Conservation (phyloP, 2,888 invertebrate species). For the Ernsta delagoae region DNA sequence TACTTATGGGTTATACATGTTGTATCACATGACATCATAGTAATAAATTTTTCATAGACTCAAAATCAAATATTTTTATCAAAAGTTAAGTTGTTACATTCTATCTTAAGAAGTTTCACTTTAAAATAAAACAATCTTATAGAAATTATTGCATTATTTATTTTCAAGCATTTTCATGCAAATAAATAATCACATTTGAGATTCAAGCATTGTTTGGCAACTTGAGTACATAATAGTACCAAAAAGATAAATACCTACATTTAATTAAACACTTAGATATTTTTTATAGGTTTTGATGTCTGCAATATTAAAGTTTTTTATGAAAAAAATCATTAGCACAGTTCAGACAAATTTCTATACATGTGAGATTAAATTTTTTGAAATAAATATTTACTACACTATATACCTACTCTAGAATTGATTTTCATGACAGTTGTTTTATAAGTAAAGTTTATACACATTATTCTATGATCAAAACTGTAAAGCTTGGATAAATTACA, state of each 20-base stretch:
- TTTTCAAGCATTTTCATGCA: conserved; percentile 78
- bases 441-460: too few relatives aligned
- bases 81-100: too few relatives aligned
- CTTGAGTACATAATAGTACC: conserved; percentile 47
- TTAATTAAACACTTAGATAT: conserved; percentile 25
- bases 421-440: too few relatives aligned
- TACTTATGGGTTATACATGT: too few relatives aligned
- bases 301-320: neutral
- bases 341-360: too few relatives aligned
- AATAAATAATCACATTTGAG: conserved; percentile 70
- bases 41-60: too few relatives aligned
- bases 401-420: too few relatives aligned
- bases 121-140: conserved; percentile 50
- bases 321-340: neutral
- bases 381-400: neutral
- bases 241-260: conserved; percentile 41
- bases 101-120: too few relatives aligned
- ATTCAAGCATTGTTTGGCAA: conserved; percentile 57
- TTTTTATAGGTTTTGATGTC: neutral
- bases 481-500: neutral
- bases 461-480: too few relatives aligned
- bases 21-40: too few relatives aligned
- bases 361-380: too few relatives aligned
- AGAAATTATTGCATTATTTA: conserved; percentile 79
- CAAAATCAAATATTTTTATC: too few relatives aligned